phyloP scores from a whole-genome alignment of 1,140 invertebrate species.

The Drosophila subobscura region DNA sequence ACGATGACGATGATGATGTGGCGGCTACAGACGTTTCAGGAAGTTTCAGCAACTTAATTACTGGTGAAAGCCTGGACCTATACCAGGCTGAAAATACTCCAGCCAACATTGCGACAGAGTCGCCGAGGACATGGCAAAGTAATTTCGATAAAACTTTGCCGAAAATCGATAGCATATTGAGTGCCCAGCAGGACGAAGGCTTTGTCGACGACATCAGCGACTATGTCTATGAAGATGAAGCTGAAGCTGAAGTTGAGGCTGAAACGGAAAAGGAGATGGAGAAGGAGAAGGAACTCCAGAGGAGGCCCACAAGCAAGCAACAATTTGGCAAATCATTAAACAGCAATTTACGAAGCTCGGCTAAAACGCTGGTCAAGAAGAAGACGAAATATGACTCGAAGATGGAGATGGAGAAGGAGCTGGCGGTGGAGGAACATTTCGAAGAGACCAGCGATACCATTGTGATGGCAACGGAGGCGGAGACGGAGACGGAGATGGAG shows the following conservation, averaged over 20 bases:
- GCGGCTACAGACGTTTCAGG: slow-evolving; percentile 29
- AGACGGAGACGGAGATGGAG: slow-evolving; percentile 30
- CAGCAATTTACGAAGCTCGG: slow-evolving; percentile 73
- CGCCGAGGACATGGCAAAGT: slow-evolving; percentile 31
- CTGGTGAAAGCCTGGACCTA: slow-evolving; percentile 51
- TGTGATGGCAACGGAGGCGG: slow-evolving; percentile 25
- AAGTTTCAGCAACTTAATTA: slow-evolving; percentile 82
- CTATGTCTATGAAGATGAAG: slow-evolving; percentile 62
- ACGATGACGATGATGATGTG: slow-evolving; percentile 10
- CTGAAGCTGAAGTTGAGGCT: slow-evolving; percentile 1
- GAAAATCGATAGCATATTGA: slow-evolving; percentile 67
- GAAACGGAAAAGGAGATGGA: slow-evolving; percentile 1
- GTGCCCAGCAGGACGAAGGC: slow-evolving; percentile 20
- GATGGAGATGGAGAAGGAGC: slow-evolving; percentile 17
- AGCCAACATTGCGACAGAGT: slow-evolving; percentile 4
- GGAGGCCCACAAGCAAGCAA: slow-evolving; percentile 43
- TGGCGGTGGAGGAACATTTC: slow-evolving; percentile 4
- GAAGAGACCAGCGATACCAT: slow-evolving; percentile 12
- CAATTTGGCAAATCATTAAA: slow-evolving; percentile 83
- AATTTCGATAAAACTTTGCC: slow-evolving; percentile 67
- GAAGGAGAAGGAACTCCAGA: slow-evolving; percentile 1
- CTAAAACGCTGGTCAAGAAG: slow-evolving; percentile 60
- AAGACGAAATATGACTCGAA: slow-evolving; percentile 28
- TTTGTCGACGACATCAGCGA: slow-evolving; percentile 42
- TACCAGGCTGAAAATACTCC: slow-evolving; percentile 15